Conservation (phyloP, 2,797 vertebrate genomes). For the Amblyopsis hoosieri region DNA sequence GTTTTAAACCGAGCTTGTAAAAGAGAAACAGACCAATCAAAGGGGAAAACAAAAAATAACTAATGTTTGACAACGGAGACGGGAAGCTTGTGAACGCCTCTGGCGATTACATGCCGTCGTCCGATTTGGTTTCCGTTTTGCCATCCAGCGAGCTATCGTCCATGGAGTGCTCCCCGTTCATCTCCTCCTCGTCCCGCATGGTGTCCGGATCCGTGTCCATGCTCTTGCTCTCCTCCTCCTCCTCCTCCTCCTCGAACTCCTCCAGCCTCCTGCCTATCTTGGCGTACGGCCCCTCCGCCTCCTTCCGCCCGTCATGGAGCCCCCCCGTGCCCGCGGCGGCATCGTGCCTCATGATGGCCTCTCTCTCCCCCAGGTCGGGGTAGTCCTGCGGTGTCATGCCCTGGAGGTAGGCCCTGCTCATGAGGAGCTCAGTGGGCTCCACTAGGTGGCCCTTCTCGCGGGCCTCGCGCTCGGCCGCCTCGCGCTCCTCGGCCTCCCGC, state of each 20-base stretch:
- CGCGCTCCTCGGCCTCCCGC: constrained; percentile 95
- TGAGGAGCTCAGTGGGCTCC: constrained; percentile 96
- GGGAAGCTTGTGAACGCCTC: constrained; percentile 86
- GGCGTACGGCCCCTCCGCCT: constrained; percentile 80
- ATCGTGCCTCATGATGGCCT: constrained; percentile 79
- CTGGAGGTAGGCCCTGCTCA: constrained; percentile 96
- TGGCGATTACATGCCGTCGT: constrained; percentile 95
- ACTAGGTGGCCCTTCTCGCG: constrained; percentile 93
- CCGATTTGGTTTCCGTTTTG: constrained; percentile 99
- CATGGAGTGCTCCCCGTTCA: constrained; percentile 94
- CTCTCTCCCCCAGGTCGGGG: constrained; percentile 91
- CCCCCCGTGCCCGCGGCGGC: constrained; percentile 82
- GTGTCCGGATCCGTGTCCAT: constrained; percentile 98
- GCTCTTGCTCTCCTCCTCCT: constrained; percentile 98
- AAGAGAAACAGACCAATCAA: constrained; percentile 79
- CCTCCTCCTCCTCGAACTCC: constrained; percentile 89
- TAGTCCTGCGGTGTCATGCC: constrained; percentile 94
- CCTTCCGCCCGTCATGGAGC: constrained; percentile 65
- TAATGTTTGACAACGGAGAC: constrained; percentile 49
- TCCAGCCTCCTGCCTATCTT: constrained; percentile 81
- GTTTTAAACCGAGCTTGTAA: constrained; percentile 89
- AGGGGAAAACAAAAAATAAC: constrained; percentile 15
- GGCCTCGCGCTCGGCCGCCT: constrained; percentile 93
- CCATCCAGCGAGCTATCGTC: constrained; percentile 98
- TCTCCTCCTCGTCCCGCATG: constrained; percentile 95